Percentiles rank a stretch among this genome's conserved stretches.
Conservation (phyloP, 2,113 vertebrate species). For the Oxyruncus cristatus region DNA sequence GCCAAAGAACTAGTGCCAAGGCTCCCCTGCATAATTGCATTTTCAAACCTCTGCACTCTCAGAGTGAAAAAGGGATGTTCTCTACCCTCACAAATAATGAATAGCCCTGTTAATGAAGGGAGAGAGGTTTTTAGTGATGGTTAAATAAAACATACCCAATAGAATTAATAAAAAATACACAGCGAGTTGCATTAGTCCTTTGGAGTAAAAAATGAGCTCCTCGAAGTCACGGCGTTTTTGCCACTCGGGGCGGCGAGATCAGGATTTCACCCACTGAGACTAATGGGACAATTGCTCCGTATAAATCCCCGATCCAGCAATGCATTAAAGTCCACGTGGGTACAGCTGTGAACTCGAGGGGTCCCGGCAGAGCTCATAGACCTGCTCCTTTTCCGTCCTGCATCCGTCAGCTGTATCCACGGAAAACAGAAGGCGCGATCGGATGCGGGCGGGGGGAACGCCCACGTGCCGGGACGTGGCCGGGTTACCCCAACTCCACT, state of each 20-base stretch:
- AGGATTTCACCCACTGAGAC: background rate
- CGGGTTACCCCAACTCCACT: accelerated
- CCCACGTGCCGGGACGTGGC: accelerated
- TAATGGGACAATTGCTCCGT: background rate
- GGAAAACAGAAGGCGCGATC: background rate
- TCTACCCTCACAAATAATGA: background rate
- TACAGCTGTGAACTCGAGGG: background rate
- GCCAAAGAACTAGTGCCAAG: background rate
- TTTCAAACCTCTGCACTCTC: background rate
- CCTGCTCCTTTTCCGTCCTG: background rate
- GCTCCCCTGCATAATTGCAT: background rate
- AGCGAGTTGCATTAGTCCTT: background rate
- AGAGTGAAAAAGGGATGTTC: background rate
- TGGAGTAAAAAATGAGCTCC: background rate
- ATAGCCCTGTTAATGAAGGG: background rate
- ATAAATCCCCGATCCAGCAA: background rate
- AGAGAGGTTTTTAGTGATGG: constrained; percentile 15
- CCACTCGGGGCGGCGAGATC: background rate
- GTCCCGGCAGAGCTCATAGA: background rate
- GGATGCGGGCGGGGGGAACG: background rate
- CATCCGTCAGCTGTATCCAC: accelerated
- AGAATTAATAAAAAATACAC: background rate
- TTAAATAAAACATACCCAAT: background rate
- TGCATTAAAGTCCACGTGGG: background rate
- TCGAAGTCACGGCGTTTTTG: background rate